Evolutionary conservation across 2,797 vertebrate species (phyloP).

Genomic region (Yasuhikotakia modesta): DNA sequence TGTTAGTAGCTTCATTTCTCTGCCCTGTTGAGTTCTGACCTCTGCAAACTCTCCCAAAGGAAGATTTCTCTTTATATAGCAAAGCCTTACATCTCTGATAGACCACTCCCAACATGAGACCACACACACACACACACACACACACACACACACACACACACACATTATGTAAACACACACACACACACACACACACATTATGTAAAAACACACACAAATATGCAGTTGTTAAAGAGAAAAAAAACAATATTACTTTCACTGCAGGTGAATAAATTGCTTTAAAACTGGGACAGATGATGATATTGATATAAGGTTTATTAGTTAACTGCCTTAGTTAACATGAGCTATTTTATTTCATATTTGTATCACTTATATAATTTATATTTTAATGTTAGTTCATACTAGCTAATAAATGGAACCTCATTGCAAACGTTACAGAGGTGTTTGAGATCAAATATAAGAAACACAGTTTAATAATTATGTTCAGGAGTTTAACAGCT

Average conservation of each 20-base stretch:
- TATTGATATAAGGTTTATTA: too few relatives aligned
- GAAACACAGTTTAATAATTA: background rate
- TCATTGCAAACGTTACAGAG: too few relatives aligned
- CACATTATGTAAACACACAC: too few relatives aligned
- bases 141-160: too few relatives aligned
- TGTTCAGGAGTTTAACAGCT: background rate
- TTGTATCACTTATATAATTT: too few relatives aligned
- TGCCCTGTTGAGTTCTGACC: background rate
- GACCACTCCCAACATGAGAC: conserved; percentile 31
- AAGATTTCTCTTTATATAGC: conserved; percentile 30
- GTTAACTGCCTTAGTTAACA: too few relatives aligned
- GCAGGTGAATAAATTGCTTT: background rate
- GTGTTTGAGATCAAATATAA: background rate
- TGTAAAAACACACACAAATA: background rate
- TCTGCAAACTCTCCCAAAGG: conserved; percentile 4
- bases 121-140: conserved; percentile 11
- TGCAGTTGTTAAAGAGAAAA: background rate
- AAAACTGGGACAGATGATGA: too few relatives aligned
- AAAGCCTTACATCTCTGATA: conserved; percentile 4
- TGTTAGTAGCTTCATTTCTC: conserved; percentile 49
- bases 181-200: too few relatives aligned
- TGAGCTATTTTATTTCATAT: too few relatives aligned
- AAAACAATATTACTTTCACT: background rate
- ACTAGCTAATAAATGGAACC: too few relatives aligned
- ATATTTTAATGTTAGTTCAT: too few relatives aligned